A percentile compares a stretch with the other conserved stretches of the same genome.
Evolutionary conservation across 92 coral and sea anemone species (phyloP).

Genomic region (Porites lobata): DNA sequence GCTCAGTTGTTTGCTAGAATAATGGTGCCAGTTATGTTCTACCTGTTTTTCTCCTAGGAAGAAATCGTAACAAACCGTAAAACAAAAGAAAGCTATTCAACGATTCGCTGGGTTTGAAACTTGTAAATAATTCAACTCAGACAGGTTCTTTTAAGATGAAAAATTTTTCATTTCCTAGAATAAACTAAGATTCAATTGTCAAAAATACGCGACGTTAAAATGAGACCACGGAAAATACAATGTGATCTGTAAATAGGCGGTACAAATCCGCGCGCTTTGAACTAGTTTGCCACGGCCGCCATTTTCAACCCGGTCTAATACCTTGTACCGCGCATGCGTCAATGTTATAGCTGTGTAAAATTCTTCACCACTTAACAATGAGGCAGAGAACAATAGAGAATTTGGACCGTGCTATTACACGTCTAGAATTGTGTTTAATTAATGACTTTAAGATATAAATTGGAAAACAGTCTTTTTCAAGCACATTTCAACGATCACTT

Average conservation of each 20-base stretch:
- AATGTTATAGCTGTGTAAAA: slow-evolving; percentile 32
- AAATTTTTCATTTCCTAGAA: slow-evolving; percentile 13
- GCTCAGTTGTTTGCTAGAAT: slow-evolving; percentile 40
- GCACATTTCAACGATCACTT: slow-evolving; percentile 77
- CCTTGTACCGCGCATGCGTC: slow-evolving; percentile 71
- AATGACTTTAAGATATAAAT: slow-evolving; percentile 79
- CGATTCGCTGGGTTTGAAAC: slow-evolving; percentile 42
- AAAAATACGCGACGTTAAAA: neutral
- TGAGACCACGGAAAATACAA: neutral
- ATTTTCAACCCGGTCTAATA: neutral
- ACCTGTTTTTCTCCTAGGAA: slow-evolving; percentile 42
- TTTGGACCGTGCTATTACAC: slow-evolving; percentile 75
- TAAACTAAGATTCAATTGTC: slow-evolving; percentile 4
- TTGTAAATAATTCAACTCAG: slow-evolving; percentile 36
- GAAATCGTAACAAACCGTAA: slow-evolving; percentile 35
- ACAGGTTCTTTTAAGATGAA: slow-evolving; percentile 29
- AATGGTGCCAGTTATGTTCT: slow-evolving; percentile 46
- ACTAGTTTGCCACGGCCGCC: neutral
- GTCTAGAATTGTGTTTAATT: slow-evolving; percentile 72
- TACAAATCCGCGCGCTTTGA: neutral
- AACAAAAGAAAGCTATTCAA: slow-evolving; percentile 36
- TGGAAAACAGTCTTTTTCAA: slow-evolving; percentile 72
- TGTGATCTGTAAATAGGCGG: neutral
- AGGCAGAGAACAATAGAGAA: slow-evolving; percentile 60
- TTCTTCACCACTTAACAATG: slow-evolving; percentile 42